These are phyloP conservation scores for Telmatherina bonti DNA, from an alignment of 2,797 vertebrate species.

Conservation along the genomic window DNA sequence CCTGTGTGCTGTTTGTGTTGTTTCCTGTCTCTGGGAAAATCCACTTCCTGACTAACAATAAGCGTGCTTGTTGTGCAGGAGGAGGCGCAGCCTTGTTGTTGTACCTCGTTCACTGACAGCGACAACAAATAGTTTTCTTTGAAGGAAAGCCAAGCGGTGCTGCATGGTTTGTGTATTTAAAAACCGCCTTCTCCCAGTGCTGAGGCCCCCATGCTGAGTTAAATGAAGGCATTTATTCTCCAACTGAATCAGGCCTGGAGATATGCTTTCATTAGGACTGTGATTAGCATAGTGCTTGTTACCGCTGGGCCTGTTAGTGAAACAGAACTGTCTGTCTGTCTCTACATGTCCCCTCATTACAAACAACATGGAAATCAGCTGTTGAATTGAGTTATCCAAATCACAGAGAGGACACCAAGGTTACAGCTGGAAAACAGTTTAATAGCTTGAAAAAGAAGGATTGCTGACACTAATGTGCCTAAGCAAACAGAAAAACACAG, in stretches of 20 bases:
- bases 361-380: constrained; percentile 64
- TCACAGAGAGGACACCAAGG: constrained; percentile 50
- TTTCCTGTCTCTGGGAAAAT: constrained; percentile 14
- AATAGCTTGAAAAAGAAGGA: constrained; percentile 43
- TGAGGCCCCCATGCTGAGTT: constrained; percentile 77
- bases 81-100: constrained; percentile 26
- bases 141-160: constrained; percentile 66
- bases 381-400: constrained; percentile 46
- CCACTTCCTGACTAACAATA: constrained; percentile 16
- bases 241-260: constrained; percentile 70
- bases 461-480: constrained; percentile 27
- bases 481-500: constrained; percentile 26
- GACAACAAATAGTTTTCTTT: constrained; percentile 66
- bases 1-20: constrained; percentile 27
- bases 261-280: constrained; percentile 81
- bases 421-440: constrained; percentile 48
- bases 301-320: constrained; percentile 74
- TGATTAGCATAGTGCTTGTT: constrained; percentile 83
- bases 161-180: constrained; percentile 78
- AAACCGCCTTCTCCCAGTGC: constrained; percentile 70
- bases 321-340: constrained; percentile 69
- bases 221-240: constrained; percentile 83
- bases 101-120: constrained; percentile 48
- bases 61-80: constrained; percentile 11
- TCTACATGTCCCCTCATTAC: constrained; percentile 65